Conservation (phyloP, 2,888 invertebrate genomes). For the Eupithecia subumbrata region DNA sequence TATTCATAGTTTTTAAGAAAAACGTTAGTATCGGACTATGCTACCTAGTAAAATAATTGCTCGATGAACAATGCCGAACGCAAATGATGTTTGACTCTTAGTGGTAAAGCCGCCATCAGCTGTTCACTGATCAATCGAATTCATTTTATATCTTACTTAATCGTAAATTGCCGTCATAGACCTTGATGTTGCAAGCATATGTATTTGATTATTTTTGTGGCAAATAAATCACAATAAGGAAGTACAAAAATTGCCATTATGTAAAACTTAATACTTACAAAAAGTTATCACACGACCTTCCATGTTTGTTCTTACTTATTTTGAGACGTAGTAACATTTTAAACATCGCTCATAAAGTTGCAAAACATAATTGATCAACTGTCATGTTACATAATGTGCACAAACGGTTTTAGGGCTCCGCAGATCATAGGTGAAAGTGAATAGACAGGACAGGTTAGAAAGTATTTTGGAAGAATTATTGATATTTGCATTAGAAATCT, state of each 20-base stretch:
- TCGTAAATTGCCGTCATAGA: not conserved
- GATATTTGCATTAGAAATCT: constrained; percentile 80
- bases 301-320: constrained; percentile 36
- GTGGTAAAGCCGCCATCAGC: not conserved
- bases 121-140: not conserved
- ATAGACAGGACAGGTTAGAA: constrained; percentile 72
- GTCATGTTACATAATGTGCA: constrained; percentile 36
- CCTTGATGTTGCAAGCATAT: not conserved
- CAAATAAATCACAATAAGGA: constrained; percentile 26
- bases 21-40: not conserved
- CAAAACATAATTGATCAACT: constrained; percentile 41
- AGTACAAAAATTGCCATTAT: constrained; percentile 36
- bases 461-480: constrained; percentile 74
- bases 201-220: constrained; percentile 14
- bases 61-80: not conserved
- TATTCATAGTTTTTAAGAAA: not conserved
- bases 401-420: constrained; percentile 55
- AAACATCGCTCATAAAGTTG: constrained; percentile 32
- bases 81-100: too few species aligned
- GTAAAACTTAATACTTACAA: constrained; percentile 39
- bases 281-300: constrained; percentile 44
- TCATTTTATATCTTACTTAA: not conserved
- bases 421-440: constrained; percentile 69
- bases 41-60: not conserved
- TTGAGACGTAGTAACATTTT: constrained; percentile 38